Percentiles rank a stretch among this genome's conserved stretches.
These are phyloP conservation scores for Alouatta palliata DNA, from an alignment of 2,113 vertebrate genomes.

Conservation along the genomic window DNA sequence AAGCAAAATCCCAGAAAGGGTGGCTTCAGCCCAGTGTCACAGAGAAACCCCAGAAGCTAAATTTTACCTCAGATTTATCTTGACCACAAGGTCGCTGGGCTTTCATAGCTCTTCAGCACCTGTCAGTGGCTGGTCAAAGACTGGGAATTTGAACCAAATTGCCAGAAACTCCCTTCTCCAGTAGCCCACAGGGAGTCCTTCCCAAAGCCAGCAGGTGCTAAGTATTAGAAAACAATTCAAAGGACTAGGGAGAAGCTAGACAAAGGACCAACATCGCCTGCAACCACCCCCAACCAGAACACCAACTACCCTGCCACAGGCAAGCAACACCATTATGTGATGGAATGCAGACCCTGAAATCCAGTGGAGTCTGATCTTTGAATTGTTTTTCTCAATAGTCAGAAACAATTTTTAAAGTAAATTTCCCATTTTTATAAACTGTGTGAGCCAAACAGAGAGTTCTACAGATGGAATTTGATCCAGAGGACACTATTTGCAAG, in stretches of 20 bases:
- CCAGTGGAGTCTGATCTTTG: neutral
- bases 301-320: neutral
- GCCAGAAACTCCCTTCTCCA: neutral
- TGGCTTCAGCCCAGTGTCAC: neutral
- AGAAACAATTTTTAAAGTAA: neutral
- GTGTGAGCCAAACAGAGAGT: neutral
- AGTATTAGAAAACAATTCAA: neutral
- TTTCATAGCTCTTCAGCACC: neutral
- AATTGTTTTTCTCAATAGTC: neutral
- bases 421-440: neutral
- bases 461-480: neutral
- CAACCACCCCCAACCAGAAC: neutral
- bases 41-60: neutral
- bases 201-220: neutral
- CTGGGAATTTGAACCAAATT: neutral
- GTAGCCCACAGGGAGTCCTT: neutral
- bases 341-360: neutral
- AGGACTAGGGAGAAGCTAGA: fast-evolving
- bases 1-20: neutral
- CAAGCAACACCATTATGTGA: fast-evolving
- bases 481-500: neutral
- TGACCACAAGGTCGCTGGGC: no score
- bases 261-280: neutral
- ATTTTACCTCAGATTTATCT: neutral
- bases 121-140: neutral